Base-by-base conservation (phyloP, 2,797 vertebrate species). In the Argya squamiceps region DNA sequence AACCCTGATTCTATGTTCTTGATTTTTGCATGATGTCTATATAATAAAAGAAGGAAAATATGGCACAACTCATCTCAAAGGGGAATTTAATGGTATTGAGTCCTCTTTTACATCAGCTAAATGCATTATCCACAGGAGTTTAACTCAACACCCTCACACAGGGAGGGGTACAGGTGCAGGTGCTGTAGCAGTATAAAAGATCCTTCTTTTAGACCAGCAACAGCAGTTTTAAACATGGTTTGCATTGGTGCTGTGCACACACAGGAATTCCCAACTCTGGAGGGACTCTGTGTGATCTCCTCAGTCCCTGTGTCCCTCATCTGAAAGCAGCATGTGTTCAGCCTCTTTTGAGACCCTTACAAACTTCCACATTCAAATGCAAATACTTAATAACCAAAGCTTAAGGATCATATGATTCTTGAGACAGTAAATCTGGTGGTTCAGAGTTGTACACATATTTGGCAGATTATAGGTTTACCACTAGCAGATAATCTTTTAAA, bases 401-500 rank as follows among this genome's bases (percentile, higher is more conserved):
- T 95, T 95, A 95, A 55, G 78, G 81, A 80, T 96, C 96, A 96
- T 92, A 77, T 95, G 97, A 86, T 84, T 93, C 89, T 69, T 82
- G 50, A 87, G 92, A 58, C 47, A 68, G 80, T 49, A 94, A 92
- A 92, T 87, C 93, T 86, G 73, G 44, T 91, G 79, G 77, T 71
- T 90, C 56, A 29, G 87, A 92, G 69, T 73, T 95, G 95, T 94
- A 93, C 95, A 67, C 78, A 36, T 96, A 91, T 80, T 96, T 87
- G 85, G 80, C 91, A 97, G 97, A 97, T 97, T 96, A 97, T 83
- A 41, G 92, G 50, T 95, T 97, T 96, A 93, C 96, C 88, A 43
- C 80, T 67, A 58, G 55, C 78, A 64, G 65, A 71, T 93, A 92
- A 96, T 92, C 94, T 96, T 92, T 43, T 76, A 65, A 64, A 92